phyloP scores from a whole-genome alignment of 2,888 invertebrate genomes.

The Pachydiplax longipennis region DNA sequence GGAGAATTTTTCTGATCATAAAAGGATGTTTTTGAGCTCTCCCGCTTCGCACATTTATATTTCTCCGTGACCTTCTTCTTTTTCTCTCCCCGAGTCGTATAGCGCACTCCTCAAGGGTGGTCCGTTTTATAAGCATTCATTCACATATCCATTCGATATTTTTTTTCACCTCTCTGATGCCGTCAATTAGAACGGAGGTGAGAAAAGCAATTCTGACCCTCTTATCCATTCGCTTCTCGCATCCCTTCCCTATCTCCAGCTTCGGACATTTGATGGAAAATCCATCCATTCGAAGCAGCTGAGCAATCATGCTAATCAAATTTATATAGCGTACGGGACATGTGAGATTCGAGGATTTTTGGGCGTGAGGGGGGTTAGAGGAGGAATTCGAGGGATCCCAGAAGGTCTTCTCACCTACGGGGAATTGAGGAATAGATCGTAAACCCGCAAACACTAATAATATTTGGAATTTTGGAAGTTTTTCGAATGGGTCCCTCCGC shows the following conservation, averaged over 20 bases:
- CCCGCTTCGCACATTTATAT: constrained; percentile 25
- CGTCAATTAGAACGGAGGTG: constrained; percentile 44
- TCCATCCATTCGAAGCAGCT: constrained; percentile 35
- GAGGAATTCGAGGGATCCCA: not conserved
- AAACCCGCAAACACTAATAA: too few relatives aligned
- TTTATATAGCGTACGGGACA: constrained; percentile 24
- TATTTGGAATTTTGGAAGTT: too few relatives aligned
- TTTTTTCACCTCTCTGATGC: constrained; percentile 22
- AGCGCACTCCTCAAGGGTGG: not conserved
- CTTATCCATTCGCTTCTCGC: not conserved
- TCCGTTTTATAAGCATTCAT: constrained; percentile 37
- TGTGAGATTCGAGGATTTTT: not conserved
- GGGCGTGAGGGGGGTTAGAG: not conserved
- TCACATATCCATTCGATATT: constrained; percentile 34
- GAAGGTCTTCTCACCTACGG: not conserved
- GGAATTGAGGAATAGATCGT: too few relatives aligned
- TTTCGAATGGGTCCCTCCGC: too few relatives aligned
- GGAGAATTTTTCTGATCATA: constrained; percentile 21
- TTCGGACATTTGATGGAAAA: constrained; percentile 37
- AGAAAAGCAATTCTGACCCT: constrained; percentile 40
- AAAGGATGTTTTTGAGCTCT: constrained; percentile 25
- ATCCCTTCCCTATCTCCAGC: not conserved
- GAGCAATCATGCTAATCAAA: constrained; percentile 45
- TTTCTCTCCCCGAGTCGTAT: not conserved
- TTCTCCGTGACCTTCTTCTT: not conserved